Base-by-base conservation (phyloP, 2,113 vertebrate species). In the Tupaia chinensis region DNA sequence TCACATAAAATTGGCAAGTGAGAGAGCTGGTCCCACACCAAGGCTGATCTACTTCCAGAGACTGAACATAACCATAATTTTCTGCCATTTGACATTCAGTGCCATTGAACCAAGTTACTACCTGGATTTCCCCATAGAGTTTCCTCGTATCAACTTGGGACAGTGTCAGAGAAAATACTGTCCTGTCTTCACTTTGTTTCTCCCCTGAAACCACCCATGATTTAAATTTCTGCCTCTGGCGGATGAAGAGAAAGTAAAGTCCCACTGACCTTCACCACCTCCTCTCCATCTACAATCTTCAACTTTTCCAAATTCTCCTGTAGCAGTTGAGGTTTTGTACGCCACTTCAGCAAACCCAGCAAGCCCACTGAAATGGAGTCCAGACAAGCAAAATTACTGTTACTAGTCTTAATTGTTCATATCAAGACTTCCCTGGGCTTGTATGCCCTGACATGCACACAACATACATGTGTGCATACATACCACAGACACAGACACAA, bases 271-370 rank as follows among this genome's bases (percentile, higher is more conserved):
- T 99, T 99, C 80, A 99, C 99, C 84, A 99, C 99, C 98, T 99
- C 99, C 95, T 99, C 99, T 83, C 99, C 99, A 98, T 99, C 99
- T 84, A 99, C 99, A 60, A 99, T 98, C 98, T 99, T 99, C 91
- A 99, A 96, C 87, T 99, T 99, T 95, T 99, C 99, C 92, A 99
- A 98, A 97, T 99, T 99, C 91, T 99, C 99, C 98, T 98, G 99
- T 16, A 99, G 98, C 73, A 99, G 98, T 66, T 99, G 99, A 25
- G 99, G 99, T 58, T 98, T 99, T 97, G 99, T 99, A 16, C 99
- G 99, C 99, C 99, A 99, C 97, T 99, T 99, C 92, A 99, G 97
- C 93, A 99, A 98, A 10, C 99, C 99, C 89, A 99, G 97, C 87
- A 99, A 97, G 32, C 99, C 99, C 98, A 99, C 99, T 99, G 73